Conservation (phyloP, 2,797 vertebrate genomes). For the Staurois parvus region DNA sequence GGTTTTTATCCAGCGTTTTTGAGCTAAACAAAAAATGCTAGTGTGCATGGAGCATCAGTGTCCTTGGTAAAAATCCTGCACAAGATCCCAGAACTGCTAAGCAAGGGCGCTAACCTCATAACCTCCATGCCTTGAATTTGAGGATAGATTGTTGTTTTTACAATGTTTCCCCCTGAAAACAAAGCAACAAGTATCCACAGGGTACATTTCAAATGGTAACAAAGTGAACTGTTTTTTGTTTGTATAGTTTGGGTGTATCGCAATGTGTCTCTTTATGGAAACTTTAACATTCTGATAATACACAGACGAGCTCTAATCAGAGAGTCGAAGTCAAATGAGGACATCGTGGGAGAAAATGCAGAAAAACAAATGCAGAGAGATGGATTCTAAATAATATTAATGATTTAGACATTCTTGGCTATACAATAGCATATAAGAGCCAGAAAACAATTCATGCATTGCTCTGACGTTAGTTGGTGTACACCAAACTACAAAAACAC, state of each 20-base stretch:
- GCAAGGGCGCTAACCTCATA: too few species aligned
- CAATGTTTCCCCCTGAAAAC: background rate
- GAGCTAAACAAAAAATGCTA: too few species aligned
- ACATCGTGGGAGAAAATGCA: slow-evolving; percentile 1
- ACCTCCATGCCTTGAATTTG: too few species aligned
- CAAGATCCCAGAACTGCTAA: too few species aligned
- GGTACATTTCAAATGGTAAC: slow-evolving; percentile 6
- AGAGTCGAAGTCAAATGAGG: slow-evolving; percentile 52
- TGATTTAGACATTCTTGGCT: slow-evolving; percentile 45
- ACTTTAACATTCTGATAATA: slow-evolving; percentile 49
- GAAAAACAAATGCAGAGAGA: slow-evolving; percentile 13
- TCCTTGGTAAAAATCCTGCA: too few species aligned
- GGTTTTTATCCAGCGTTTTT: too few species aligned
- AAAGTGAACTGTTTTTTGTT: background rate
- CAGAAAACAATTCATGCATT: slow-evolving; percentile 27
- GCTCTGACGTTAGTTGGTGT: slow-evolving; percentile 15
- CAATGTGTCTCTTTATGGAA: slow-evolving; percentile 21
- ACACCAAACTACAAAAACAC: background rate
- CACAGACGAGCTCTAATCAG: slow-evolving; percentile 46
- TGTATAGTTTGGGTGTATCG: slow-evolving; percentile 23
- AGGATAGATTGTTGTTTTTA: background rate
- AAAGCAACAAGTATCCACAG: background rate
- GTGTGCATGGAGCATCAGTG: too few species aligned
- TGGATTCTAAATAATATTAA: slow-evolving; percentile 38
- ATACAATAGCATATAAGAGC: slow-evolving; percentile 19